Base-by-base conservation (phyloP, 2,113 vertebrate species). In the Numenius arquata region DNA sequence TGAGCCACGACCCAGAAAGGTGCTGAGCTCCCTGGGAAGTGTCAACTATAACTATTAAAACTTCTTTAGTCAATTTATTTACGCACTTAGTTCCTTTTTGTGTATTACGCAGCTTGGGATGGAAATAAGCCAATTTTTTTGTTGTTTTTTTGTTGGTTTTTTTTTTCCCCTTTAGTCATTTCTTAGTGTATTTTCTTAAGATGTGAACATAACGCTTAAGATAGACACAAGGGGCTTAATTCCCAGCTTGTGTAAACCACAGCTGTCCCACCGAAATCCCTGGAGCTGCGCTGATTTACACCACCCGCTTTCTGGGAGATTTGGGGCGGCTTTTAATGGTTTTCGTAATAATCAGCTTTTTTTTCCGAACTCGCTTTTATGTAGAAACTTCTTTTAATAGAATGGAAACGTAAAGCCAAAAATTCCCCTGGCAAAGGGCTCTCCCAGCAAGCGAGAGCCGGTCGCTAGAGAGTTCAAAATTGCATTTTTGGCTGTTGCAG, bases 1-100 rank as follows among this genome's bases (percentile, higher is more conserved):
- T 0, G 10, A 59, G 12, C 12, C 1, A 1, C 1, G 5, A 27
- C 12, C 22, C 58, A 7, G 48, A 16, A 9, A 38, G 52, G 53
- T 50, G 79, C 93, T 83, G 87, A 74, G 55, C 50, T 67, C 62
- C 91, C 68, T 1, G 15, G 67, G 38, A 61, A 74, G 22, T 0
- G 2, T 30, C 87, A 36, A 62, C 32, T 47, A 2, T 2, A n/a
- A 2, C 30, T 38, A 3, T 10, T 9, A 9, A 40, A 85, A 11
- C 26, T 19, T 9, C 36, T 29, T 12, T 32, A 32, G 23, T 36
- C 9, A 2, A 8, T 62, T 78, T 55, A n/a, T 59, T 67, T 50
- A 11, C 1, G 25, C n/a, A 21, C 4, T 15, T 17, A 14, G 41
- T 58, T 77, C 56, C 66, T 83, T 50, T 61, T 78, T 19, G 12